Percentiles rank a stretch among this genome's conserved stretches.
Evolutionary conservation across 2,797 vertebrate genomes (phyloP).

Genomic region (Danio aesculapii): DNA sequence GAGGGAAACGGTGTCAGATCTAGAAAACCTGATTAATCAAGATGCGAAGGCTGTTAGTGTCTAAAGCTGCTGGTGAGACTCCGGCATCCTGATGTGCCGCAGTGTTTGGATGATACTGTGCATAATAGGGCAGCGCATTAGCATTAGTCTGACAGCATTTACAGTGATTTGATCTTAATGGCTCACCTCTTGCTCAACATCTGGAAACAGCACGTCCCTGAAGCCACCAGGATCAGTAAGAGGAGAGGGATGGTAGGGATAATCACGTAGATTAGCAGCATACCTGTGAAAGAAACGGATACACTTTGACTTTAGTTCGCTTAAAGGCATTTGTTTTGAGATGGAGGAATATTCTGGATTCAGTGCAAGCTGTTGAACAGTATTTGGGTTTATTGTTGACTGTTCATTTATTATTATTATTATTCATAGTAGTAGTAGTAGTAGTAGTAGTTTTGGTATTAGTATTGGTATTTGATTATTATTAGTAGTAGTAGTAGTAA

Average conservation of each 20-base stretch:
- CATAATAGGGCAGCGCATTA: conserved; percentile 26
- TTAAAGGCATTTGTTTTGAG: background rate
- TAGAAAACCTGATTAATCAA: conserved; percentile 36
- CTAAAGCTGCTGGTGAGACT: background rate
- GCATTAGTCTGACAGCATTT: conserved; percentile 27
- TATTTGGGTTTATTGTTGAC: background rate
- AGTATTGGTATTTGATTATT: too few species aligned
- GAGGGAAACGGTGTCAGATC: conserved; percentile 12
- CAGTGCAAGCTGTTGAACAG: background rate
- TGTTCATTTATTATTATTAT: too few species aligned
- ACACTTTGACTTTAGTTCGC: background rate
- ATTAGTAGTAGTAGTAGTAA: too few species aligned
- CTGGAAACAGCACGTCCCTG: conserved; percentile 94
- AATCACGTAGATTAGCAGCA: conserved; percentile 93
- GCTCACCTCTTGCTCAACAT: conserved; percentile 89
- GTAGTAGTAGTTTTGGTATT: too few species aligned
- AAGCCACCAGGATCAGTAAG: conserved; percentile 93
- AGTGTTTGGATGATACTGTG: conserved; percentile 26
- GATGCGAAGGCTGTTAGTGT: conserved; percentile 14
- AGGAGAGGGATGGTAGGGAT: conserved; percentile 95
- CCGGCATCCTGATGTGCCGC: conserved; percentile 39
- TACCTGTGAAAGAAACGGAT: conserved; percentile 74
- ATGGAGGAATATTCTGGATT: background rate
- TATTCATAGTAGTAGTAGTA: too few species aligned
- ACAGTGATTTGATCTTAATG: conserved; percentile 32